Evolutionary conservation across 2,888 invertebrate species (phyloP).

Genomic region (Pandemis corylana): DNA sequence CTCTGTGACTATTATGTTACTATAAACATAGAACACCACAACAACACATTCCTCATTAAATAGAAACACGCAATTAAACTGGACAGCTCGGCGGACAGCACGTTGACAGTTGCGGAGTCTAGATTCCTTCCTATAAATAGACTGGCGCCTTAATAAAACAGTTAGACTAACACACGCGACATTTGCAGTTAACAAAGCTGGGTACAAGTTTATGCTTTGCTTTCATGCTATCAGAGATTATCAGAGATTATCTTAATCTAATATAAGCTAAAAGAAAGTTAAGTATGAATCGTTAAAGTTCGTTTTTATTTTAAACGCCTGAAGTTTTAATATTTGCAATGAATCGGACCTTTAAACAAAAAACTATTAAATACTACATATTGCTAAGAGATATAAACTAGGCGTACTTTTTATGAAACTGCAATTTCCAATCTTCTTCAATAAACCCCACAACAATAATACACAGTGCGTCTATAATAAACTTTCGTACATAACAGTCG

Average conservation of each 20-base stretch:
- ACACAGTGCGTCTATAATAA: not conserved
- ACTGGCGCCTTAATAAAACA: slow-evolving; percentile 17
- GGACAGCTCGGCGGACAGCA: not conserved
- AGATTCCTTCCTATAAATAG: slow-evolving; percentile 31
- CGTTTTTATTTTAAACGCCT: slow-evolving; percentile 2
- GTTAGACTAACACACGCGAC: not conserved
- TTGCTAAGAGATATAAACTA: not conserved
- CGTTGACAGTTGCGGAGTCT: slow-evolving; percentile 9
- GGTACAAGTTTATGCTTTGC: not conserved
- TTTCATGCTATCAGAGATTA: too few relatives aligned
- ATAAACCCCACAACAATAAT: not conserved
- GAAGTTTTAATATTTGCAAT: slow-evolving; percentile 7
- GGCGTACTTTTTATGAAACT: not conserved
- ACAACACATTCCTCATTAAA: slow-evolving; percentile 1
- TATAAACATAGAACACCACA: not conserved
- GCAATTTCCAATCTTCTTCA: not conserved
- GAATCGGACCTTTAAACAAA: not conserved
- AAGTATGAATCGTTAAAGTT: not conserved
- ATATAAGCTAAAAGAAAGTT: not conserved
- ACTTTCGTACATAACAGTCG: not conserved
- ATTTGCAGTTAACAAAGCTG: not conserved
- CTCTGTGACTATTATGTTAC: too few relatives aligned
- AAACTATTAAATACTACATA: too few relatives aligned
- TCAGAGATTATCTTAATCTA: not conserved
- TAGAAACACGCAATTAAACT: slow-evolving; percentile 6